Evolutionary conservation across 2,797 vertebrate genomes (phyloP).

Genomic region (Sebastes wilsoni): DNA sequence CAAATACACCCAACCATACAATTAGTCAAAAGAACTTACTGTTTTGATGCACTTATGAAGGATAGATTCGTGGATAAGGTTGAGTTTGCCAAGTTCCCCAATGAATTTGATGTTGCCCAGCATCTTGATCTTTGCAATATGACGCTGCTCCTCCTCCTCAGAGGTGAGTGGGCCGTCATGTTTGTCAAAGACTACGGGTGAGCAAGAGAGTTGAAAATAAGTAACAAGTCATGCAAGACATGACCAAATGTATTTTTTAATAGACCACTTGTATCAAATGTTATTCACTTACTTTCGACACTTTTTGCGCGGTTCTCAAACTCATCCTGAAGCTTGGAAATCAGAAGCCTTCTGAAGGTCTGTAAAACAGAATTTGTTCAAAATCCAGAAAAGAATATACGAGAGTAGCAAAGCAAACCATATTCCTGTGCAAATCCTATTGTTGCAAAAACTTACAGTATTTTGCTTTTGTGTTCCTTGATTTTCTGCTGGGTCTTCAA

Average conservation of each 20-base stretch:
- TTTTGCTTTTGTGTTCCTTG: constrained; percentile 95
- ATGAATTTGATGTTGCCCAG: constrained; percentile 99
- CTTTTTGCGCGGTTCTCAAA: constrained; percentile 99
- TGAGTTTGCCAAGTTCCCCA: constrained; percentile 99
- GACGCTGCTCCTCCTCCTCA: constrained; percentile 99
- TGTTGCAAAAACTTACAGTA: constrained; percentile 85
- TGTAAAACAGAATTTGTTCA: constrained; percentile 59
- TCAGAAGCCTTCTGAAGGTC: constrained; percentile 99
- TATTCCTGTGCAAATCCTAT: not conserved
- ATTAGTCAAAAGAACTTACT: constrained; percentile 81
- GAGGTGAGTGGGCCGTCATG: constrained; percentile 93
- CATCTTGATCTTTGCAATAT: constrained; percentile 99
- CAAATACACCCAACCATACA: not conserved
- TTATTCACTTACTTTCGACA: constrained; percentile 91
- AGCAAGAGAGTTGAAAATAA: not conserved
- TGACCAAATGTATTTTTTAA: not conserved
- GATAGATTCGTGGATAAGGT: constrained; percentile 99
- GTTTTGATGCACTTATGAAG: constrained; percentile 99
- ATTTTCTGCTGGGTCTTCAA: constrained; percentile 96
- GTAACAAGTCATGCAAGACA: not conserved
- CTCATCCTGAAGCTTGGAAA: constrained; percentile 99
- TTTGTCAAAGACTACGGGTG: constrained; percentile 93
- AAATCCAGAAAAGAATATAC: not conserved
- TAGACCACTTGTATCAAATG: not conserved
- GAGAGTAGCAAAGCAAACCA: fast-evolving